Conservation (phyloP, 1,140 invertebrate species). For the Scaptodrosophila lebanonensis region DNA sequence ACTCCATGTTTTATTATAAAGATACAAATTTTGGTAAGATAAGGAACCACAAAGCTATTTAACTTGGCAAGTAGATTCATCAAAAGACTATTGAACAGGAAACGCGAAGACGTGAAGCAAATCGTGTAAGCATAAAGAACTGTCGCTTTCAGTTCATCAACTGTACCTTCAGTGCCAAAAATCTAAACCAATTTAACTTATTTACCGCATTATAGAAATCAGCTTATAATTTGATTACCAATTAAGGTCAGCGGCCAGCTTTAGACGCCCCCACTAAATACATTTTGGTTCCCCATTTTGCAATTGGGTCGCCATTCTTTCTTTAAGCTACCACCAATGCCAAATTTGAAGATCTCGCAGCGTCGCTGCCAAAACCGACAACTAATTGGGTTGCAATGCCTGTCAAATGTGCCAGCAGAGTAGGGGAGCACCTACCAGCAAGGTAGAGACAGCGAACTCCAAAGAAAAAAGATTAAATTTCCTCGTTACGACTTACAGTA, state of each 20-base stretch:
- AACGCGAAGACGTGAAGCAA: no score
- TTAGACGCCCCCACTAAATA: conserved; percentile 38
- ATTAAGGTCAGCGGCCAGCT: not conserved
- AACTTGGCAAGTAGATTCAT: no score
- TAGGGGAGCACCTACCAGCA: not conserved
- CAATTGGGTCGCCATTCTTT: conserved; percentile 32
- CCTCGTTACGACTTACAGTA: conserved; percentile 57
- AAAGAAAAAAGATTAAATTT: conserved; percentile 68
- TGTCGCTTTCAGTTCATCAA: no score
- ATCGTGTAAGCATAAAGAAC: no score
- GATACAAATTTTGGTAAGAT: no score
- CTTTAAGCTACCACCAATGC: conserved; percentile 31
- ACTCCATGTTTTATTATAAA: no score
- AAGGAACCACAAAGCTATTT: no score
- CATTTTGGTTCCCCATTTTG: conserved; percentile 56
- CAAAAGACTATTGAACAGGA: no score
- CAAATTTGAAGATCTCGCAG: conserved; percentile 57
- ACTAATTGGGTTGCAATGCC: conserved; percentile 63
- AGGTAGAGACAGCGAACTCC: conserved; percentile 14
- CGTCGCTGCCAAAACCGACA: conserved; percentile 41
- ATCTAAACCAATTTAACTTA: not conserved
- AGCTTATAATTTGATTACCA: conserved; percentile 34
- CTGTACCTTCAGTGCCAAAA: no score
- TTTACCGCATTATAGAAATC: conserved; percentile 17
- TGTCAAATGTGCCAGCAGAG: no score